Conservation (phyloP, 2,888 invertebrate genomes). For the Volucella inflata region DNA sequence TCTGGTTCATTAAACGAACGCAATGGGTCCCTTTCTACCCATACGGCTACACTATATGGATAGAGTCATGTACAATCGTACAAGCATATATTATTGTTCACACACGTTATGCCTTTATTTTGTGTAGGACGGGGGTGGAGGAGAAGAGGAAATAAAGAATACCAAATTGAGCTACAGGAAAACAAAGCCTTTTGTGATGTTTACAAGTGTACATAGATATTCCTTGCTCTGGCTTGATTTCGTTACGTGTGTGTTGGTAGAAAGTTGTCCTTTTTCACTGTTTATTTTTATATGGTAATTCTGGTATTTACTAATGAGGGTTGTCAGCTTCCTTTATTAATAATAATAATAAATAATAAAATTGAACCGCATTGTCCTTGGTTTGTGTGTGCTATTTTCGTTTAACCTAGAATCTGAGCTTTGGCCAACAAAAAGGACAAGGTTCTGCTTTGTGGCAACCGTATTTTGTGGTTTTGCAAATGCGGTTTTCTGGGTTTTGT, state of each 20-base stretch:
- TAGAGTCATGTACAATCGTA: no score
- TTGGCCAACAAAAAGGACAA: conserved; percentile 12
- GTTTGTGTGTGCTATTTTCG: conserved; percentile 30
- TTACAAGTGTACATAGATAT: no score
- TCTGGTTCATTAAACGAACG: conserved; percentile 41
- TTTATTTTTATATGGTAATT: conserved; percentile 50
- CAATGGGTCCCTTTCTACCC: not conserved
- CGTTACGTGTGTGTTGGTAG: no score
- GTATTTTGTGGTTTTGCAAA: conserved; percentile 22
- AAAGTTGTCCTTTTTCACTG: not conserved
- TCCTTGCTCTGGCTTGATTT: no score
- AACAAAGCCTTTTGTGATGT: conserved; percentile 10
- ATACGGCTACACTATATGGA: no score
- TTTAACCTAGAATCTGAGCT: conserved; percentile 45
- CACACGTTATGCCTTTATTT: no score
- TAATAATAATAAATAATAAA: conserved; percentile 45
- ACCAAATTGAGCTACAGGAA: no score
- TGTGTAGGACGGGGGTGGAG: no score
- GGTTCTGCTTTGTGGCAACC: conserved; percentile 27
- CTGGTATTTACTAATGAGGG: conserved; percentile 51
- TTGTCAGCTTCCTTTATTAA: conserved; percentile 55
- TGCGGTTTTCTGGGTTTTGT: no score
- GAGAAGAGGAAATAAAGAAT: no score
- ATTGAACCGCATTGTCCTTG: conserved; percentile 44
- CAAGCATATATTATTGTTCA: no score